A percentile compares a stretch with the other conserved stretches of the same genome.
Conservation (phyloP, 2,797 vertebrate species). For the Amphiprion clarkii region DNA sequence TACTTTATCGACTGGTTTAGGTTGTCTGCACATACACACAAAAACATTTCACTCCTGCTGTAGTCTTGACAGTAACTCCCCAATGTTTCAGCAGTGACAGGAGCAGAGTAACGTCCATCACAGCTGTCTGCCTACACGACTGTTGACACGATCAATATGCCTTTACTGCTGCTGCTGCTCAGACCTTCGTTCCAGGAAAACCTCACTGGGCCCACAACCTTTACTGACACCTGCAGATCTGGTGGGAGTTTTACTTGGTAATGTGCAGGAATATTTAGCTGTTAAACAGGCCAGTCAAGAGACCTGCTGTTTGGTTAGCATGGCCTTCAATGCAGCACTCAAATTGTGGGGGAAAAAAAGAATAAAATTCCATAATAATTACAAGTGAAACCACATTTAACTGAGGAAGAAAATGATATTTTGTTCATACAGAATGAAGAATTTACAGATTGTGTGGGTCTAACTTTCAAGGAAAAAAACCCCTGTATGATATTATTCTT, state of each 20-base stretch:
- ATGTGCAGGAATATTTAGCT: background rate
- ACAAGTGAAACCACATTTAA: too few relatives aligned
- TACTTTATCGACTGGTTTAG: slow-evolving; percentile 34
- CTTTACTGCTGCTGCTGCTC: slow-evolving; percentile 3
- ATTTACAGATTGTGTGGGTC: background rate
- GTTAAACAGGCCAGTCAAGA: slow-evolving; percentile 5
- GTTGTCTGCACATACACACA: slow-evolving; percentile 10
- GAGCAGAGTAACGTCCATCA: slow-evolving; percentile 49
- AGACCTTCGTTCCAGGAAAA: slow-evolving; percentile 30
- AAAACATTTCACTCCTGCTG: slow-evolving; percentile 1
- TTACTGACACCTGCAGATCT: slow-evolving; percentile 28
- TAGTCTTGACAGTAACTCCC: slow-evolving; percentile 47
- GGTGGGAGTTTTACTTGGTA: slow-evolving; percentile 8
- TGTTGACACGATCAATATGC: slow-evolving; percentile 62
- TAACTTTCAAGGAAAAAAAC: background rate
- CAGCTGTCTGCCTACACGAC: slow-evolving; percentile 60
- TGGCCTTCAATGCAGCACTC: background rate
- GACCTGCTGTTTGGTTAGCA: background rate
- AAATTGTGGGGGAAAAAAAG: background rate
- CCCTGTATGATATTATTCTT: background rate
- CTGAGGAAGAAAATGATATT: slow-evolving; percentile 2
- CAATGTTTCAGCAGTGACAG: slow-evolving; percentile 63
- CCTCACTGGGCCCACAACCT: slow-evolving; percentile 10
- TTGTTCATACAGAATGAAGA: background rate
- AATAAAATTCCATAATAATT: background rate